Evolutionary conservation across 2,888 invertebrate species (phyloP), one percentile per base, ranked within the genome.

Genomic region (Ellobium chinense): DNA sequence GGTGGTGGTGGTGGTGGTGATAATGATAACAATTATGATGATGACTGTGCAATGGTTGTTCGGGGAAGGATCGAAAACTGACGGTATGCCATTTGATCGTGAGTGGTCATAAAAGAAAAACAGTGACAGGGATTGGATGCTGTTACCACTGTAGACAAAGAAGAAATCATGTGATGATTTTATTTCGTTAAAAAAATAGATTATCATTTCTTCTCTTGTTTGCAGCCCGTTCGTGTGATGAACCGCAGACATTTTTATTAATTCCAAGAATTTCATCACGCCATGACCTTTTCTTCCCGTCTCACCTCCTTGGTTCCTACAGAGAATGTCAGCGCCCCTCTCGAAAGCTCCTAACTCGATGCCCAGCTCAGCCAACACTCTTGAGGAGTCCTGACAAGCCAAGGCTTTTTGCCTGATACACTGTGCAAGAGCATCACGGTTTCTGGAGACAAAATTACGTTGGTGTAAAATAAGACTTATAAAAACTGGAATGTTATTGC

Each of bases 341-440:
- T 85, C 83, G 39, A 85, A 82, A 18, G 81, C 69, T 12, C 65
- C 77, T 21, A 85, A 69, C 65, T 85, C 82, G 12, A 83, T 81
- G 58, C 81, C 82, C 56, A 82, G 66, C 63, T 81, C 77, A 1
- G 82, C 72, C 60, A 85, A 54, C 14, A 85, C 83, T 2, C 80
- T 70, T 7, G 78, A 60, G 2, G 82, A 74, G 62, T 85, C 83
- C 0, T 82, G 85, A 24, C 85, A 85, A 29, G 81, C 62, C 34
- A 82, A 39, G 0, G 82, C 66, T 76, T 85, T 85, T 75, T 85
- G 83, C 18, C 80, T 68, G 46, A 85, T 78, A 63, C 85, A 85
- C 76, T 83, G 82, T 24, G 82, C 68, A 56, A 85, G 65, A 2
- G 80, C 69, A 24, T 85, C 80, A 2, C 85, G 83, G 63, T 82